These are phyloP conservation scores for Eospalax fontanierii DNA, from an alignment of 2,797 vertebrate species.

Conservation along the genomic window DNA sequence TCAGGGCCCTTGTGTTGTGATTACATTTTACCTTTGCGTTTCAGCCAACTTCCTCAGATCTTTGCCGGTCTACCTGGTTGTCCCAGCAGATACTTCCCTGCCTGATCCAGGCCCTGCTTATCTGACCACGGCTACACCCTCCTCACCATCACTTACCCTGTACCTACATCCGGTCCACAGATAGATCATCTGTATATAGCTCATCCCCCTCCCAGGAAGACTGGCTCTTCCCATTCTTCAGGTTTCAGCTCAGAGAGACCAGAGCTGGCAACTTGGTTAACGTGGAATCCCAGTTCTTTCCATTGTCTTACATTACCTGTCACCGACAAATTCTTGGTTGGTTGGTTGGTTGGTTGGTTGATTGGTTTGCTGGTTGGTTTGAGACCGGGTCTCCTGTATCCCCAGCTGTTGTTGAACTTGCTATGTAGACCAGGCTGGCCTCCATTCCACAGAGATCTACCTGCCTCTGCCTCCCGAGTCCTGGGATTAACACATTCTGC, in stretches of 20 bases:
- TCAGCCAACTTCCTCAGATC: neutral
- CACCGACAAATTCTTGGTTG: neutral
- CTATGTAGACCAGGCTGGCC: too few relatives aligned
- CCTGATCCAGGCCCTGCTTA: neutral
- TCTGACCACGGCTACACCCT: neutral
- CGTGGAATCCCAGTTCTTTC: neutral
- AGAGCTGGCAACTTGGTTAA: neutral
- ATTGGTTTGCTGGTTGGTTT: too few relatives aligned
- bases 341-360: neutral
- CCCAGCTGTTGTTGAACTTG: too few relatives aligned
- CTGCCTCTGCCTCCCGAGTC: too few relatives aligned
- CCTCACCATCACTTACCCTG: neutral
- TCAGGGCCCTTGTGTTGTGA: conserved; percentile 30
- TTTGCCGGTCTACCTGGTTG: neutral
- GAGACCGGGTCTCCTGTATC: too few relatives aligned
- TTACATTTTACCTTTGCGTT: conserved; percentile 64
- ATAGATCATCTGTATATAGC: neutral
- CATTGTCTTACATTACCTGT: neutral
- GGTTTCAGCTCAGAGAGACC: conserved; percentile 4
- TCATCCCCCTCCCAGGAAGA: neutral
- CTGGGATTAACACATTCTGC: too few relatives aligned
- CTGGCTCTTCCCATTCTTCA: neutral
- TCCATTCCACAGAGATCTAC: too few relatives aligned
- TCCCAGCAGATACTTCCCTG: neutral
- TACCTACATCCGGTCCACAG: neutral